phyloP scores from a whole-genome alignment of 2,113 vertebrate genomes.

The Misgurnus anguillicaudatus region DNA sequence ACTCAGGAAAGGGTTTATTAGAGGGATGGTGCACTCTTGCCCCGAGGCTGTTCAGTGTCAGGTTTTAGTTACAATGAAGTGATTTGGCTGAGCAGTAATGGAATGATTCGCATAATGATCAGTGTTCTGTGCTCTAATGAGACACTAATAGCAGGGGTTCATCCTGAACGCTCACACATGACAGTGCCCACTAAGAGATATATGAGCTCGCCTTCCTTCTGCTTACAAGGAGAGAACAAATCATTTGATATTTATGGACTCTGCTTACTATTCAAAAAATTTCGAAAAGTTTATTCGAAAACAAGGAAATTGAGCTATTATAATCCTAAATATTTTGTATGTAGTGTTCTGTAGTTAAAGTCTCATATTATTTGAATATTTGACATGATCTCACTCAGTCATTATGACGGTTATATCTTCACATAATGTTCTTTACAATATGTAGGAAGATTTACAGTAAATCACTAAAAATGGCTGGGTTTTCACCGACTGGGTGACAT shows the following conservation, averaged over 20 bases:
- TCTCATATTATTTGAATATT: no score
- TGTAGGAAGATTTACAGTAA: no score
- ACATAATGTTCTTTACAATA: no score
- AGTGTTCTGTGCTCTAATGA: conserved; percentile 57
- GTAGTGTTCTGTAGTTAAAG: no score
- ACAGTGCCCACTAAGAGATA: conserved; percentile 42
- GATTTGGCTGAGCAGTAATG: conserved; percentile 11
- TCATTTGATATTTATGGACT: background rate
- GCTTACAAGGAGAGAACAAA: background rate
- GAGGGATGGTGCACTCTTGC: conserved; percentile 2
- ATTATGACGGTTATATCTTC: no score
- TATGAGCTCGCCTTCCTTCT: background rate
- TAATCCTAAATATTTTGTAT: no score
- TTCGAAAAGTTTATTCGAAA: no score
- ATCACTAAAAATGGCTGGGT: no score
- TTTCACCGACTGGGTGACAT: no score
- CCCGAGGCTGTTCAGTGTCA: background rate
- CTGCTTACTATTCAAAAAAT: no score
- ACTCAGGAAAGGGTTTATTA: conserved; percentile 47
- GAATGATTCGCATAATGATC: conserved; percentile 30
- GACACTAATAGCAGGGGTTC: conserved; percentile 41
- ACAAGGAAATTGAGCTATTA: no score
- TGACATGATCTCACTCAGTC: no score
- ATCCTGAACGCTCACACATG: conserved; percentile 39
- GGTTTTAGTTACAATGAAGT: conserved; percentile 14